Conservation (phyloP, 2,888 invertebrate genomes). For the Agrypnus murinus region DNA sequence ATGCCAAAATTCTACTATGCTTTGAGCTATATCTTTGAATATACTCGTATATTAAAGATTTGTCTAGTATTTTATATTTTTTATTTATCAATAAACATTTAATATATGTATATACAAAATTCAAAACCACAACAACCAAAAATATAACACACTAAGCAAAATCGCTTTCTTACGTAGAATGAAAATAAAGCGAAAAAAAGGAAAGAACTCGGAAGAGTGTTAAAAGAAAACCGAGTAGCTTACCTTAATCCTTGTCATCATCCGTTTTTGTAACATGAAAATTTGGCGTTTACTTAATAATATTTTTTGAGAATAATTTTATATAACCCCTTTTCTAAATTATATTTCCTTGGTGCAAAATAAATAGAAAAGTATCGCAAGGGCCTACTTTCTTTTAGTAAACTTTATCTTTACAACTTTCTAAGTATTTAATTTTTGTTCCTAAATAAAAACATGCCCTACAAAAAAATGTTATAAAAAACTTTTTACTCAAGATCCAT, state of each 20-base stretch:
- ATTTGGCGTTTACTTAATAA: constrained; percentile 6
- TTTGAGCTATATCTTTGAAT: neutral
- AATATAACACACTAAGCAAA: no score
- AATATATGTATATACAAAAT: no score
- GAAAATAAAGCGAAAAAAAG: constrained; percentile 2
- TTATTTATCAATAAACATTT: no score
- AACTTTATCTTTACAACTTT: no score
- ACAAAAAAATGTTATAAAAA: no score
- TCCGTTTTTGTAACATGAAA: constrained; percentile 18
- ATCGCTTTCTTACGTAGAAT: no score
- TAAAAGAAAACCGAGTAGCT: constrained; percentile 25
- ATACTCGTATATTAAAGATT: neutral
- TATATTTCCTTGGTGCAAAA: neutral
- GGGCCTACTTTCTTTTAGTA: no score
- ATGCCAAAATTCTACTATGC: constrained; percentile 3
- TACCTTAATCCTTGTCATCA: constrained; percentile 22
- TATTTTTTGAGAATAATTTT: neutral
- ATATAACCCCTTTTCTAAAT: neutral
- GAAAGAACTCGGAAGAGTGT: constrained; percentile 7
- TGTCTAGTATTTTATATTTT: neutral
- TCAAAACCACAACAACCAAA: no score
- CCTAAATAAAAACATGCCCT: no score
- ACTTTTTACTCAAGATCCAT: no score
- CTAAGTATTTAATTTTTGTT: no score
- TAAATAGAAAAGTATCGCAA: neutral